phyloP scores from a whole-genome alignment of 2,888 invertebrate species.

The Melolontha melolontha region DNA sequence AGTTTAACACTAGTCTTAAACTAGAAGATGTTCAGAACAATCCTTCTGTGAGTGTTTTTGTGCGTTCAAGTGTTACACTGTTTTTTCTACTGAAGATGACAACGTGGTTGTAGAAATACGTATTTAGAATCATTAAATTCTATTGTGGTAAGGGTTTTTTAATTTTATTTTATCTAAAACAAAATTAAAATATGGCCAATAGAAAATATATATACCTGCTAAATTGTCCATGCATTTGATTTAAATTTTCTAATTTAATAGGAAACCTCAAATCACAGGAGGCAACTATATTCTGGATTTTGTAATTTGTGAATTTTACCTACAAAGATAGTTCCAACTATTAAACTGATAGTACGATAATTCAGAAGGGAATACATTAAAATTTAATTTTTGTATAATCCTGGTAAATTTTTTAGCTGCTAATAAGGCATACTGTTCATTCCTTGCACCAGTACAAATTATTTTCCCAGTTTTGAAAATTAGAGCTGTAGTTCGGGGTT shows the following conservation, averaged over 20 bases:
- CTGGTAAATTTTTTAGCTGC: conserved; percentile 85
- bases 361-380: conserved; percentile 69
- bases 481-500: conserved; percentile 80
- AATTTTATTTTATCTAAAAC: too few relatives aligned
- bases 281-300: conserved; percentile 82
- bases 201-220: too few relatives aligned
- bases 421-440: conserved; percentile 81
- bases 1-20: too few relatives aligned
- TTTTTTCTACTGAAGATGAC: too few relatives aligned
- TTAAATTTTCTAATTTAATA: conserved; percentile 78
- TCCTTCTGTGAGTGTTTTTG: too few relatives aligned
- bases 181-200: too few relatives aligned
- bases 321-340: conserved; percentile 61
- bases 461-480: conserved; percentile 87
- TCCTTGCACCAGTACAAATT: conserved; percentile 84
- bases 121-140: too few relatives aligned
- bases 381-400: conserved; percentile 85
- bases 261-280: conserved; percentile 82
- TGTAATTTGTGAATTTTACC: conserved; percentile 83
- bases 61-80: too few relatives aligned
- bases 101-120: too few relatives aligned
- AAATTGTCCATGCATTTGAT: conserved; percentile 80
- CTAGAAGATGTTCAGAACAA: too few relatives aligned
- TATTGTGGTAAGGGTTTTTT: too few relatives aligned
- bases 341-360: not conserved